These are phyloP conservation scores for Melanotus villosus DNA, from an alignment of 2,888 invertebrate species.

Conservation along the genomic window DNA sequence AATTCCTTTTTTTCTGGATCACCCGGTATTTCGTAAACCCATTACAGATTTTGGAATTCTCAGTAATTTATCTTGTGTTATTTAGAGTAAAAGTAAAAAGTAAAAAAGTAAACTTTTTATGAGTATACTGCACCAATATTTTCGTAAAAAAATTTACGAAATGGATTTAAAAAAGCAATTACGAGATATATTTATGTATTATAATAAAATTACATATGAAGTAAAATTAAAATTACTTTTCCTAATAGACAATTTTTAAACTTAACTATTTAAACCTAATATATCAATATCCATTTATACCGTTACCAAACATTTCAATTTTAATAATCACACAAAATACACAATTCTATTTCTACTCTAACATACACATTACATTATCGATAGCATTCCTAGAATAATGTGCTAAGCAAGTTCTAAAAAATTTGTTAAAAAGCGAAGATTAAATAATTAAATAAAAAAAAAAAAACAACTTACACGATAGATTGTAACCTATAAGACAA, in stretches of 20 bases:
- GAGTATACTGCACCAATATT: too few relatives aligned
- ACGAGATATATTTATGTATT: slow-evolving; percentile 53
- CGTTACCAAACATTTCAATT: slow-evolving; percentile 52
- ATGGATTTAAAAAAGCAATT: too few relatives aligned
- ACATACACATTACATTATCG: slow-evolving; percentile 48
- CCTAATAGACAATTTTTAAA: slow-evolving; percentile 55
- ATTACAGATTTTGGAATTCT: too few relatives aligned
- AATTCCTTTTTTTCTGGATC: too few relatives aligned
- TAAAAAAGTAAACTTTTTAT: too few relatives aligned
- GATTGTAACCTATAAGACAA: slow-evolving; percentile 14
- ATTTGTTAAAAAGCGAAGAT: slow-evolving; percentile 36
- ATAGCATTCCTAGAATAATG: slow-evolving; percentile 33
- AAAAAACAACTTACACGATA: slow-evolving; percentile 18
- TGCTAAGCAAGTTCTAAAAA: slow-evolving; percentile 31
- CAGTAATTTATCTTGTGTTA: too few relatives aligned
- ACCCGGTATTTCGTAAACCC: too few relatives aligned
- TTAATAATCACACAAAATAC: slow-evolving; percentile 58
- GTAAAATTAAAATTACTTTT: slow-evolving; percentile 53
- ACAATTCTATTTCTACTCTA: slow-evolving; percentile 55
- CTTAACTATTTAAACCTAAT: slow-evolving; percentile 47
- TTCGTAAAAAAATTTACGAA: too few relatives aligned
- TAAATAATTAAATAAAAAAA: slow-evolving; percentile 37
- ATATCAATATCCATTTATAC: slow-evolving; percentile 50
- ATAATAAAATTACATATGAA: slow-evolving; percentile 51
- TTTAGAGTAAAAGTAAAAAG: too few relatives aligned